Base-by-base conservation (phyloP, 1,140 invertebrate species). In the Piezodorus guildinii region DNA sequence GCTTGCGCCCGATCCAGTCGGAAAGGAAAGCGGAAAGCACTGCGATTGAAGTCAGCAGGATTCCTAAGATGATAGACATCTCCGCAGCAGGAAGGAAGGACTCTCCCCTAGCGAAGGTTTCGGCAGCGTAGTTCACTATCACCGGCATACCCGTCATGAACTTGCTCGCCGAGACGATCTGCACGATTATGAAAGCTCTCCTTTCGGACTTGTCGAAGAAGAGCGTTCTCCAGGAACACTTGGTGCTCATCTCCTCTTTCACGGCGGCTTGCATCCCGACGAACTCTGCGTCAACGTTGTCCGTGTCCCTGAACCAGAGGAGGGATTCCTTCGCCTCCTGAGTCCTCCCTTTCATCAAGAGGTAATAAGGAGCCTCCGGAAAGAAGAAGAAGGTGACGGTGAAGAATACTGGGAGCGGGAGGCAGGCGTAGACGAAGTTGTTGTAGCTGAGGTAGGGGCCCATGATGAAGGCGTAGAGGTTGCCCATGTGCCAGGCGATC, bases 401-500 rank as follows among this genome's bases (percentile, higher is more conserved):
- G 17, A 52, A 52, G 17, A 52, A 25, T 3, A 52, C 68, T 0
- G 84, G 84, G 43, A 85, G 70, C 0, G 75, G 73, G 2, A 82
- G 74, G 65, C 85, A 85, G 1, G 81, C 73, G 65, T 86, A 81
- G 65, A 85, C 84, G 23, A 90, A 77, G 1, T 75, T 76, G 23
- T 76, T 72, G 74, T 93, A 92, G 0, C 77, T 76, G 0, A 88
- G 77, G 69, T 77, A 85, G 0, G 88, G 83, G 0, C 92, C 92
- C 34, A 91, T 78, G 0, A 77, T 72, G 71, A 91, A 95, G 0
- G 86, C 78, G 30, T 85, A 80, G 0, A 94, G 72, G 65, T 93
- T 83, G 9, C 93, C 93, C n/a, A 87, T 66, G 12, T 82, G 81
- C 51, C 86, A 82, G 71, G 87, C 88, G 12, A 90, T 74, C 71